Conservation (phyloP, 30 jellyfish, hydroid and myxozoan species). For the Mastigias papua region DNA sequence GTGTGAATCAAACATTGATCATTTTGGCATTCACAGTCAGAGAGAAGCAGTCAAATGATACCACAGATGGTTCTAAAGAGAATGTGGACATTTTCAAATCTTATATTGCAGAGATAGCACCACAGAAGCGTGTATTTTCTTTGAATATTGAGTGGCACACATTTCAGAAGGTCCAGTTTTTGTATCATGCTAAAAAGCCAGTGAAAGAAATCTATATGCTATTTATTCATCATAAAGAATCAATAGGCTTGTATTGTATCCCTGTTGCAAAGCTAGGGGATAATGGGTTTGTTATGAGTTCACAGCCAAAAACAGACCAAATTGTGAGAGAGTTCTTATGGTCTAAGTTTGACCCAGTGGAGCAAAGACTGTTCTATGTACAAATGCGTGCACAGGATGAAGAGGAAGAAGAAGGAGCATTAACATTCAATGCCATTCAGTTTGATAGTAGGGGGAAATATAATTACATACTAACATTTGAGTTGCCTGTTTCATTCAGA, state of each 20-base stretch:
- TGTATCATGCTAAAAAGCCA: conserved; percentile 25
- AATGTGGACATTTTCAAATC: conserved; percentile 66
- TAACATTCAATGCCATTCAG: conserved; percentile 73
- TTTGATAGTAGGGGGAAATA: conserved; percentile 65
- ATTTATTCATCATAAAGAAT: conserved; percentile 83
- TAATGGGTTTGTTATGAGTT: conserved; percentile 71
- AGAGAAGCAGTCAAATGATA: conserved; percentile 38
- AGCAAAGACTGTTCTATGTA: conserved; percentile 75
- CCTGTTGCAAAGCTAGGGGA: conserved; percentile 84
- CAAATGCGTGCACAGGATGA: conserved; percentile 85
- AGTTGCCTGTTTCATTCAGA: conserved; percentile 66
- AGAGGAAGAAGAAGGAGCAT: conserved; percentile 71
- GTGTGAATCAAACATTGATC: conserved; percentile 67
- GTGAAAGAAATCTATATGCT: conserved; percentile 37
- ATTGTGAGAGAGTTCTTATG: conserved; percentile 81
- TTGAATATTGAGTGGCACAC: conserved; percentile 87
- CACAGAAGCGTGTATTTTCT: conserved; percentile 85
- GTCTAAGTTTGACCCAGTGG: conserved; percentile 82
- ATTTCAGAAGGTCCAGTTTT: conserved; percentile 87
- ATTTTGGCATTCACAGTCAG: conserved; percentile 82
- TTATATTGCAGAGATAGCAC: conserved; percentile 87
- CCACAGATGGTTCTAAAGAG: conserved; percentile 50
- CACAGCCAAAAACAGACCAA: conserved; percentile 86
- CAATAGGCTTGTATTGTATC: conserved; percentile 80
- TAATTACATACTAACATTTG: conserved; percentile 73